These are phyloP conservation scores for Sarcophaga caerulescens DNA, from an alignment of 2,888 invertebrate genomes.

Conservation along the genomic window DNA sequence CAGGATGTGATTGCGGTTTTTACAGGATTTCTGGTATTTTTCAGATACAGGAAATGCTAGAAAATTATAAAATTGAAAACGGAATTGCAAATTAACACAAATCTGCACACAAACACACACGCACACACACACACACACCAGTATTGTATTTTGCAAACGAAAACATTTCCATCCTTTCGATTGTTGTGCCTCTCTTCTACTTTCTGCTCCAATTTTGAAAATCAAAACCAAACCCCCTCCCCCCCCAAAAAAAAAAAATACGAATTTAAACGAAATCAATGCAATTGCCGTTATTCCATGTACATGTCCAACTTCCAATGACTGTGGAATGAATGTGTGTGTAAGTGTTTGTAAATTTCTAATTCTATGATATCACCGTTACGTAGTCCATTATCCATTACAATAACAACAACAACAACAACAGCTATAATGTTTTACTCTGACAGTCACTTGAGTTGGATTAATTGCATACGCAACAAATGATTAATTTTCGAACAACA, in stretches of 20 bases:
- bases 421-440: constrained; percentile 55
- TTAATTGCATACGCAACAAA: constrained; percentile 73
- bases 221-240: not conserved
- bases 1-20: constrained; percentile 68
- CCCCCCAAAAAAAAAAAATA: too few relatives aligned
- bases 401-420: not conserved
- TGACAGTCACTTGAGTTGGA: constrained; percentile 73
- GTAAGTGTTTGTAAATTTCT: constrained; percentile 16
- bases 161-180: constrained; percentile 26
- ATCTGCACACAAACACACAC: constrained; percentile 23
- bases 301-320: not conserved
- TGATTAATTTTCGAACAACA: constrained; percentile 75
- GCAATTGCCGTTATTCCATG: not conserved
- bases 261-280: not conserved
- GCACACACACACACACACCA: not conserved
- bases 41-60: constrained; percentile 53
- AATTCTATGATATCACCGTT: not conserved
- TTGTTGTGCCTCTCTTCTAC: not conserved
- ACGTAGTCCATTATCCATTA: constrained; percentile 24
- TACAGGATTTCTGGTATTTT: constrained; percentile 60
- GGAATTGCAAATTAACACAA: constrained; percentile 74
- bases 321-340: not conserved
- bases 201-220: not conserved
- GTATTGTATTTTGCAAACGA: constrained; percentile 10
- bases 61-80: constrained; percentile 69